A percentile compares a stretch with the other conserved stretches of the same genome.
Evolutionary conservation across 1,140 invertebrate species (phyloP).

Genomic region (Macrostomum lignano): DNA sequence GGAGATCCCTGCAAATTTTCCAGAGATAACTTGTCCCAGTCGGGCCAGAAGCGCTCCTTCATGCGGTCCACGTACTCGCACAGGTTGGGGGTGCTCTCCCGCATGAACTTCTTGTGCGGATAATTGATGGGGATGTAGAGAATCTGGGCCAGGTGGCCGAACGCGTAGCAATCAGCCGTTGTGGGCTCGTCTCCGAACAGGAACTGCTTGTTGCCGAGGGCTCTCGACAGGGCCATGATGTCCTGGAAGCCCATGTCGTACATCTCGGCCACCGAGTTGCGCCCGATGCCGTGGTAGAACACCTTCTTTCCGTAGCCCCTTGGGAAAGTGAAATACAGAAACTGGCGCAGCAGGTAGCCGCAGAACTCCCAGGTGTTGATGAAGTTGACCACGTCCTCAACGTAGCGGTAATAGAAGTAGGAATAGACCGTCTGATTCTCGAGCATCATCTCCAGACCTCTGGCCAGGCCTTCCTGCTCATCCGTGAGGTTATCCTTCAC

Average conservation of each 20-base stretch:
- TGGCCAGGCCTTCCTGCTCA: conserved; percentile 11
- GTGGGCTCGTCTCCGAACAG: conserved; percentile 20
- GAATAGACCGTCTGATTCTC: conserved; percentile 28
- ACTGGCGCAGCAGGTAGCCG: conserved; percentile 4
- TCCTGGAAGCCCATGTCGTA: conserved; percentile 3
- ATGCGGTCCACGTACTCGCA: conserved; percentile 15
- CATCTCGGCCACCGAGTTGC: not conserved
- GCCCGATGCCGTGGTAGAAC: conserved; percentile 1
- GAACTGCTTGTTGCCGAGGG: conserved; percentile 21
- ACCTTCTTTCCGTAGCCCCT: not conserved
- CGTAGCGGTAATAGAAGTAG: conserved; percentile 20
- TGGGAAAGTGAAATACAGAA: conserved; percentile 1
- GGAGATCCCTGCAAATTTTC: too few species aligned
- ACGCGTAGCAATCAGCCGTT: conserved; percentile 26
- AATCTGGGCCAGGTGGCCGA: conserved; percentile 23
- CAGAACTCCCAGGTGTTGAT: not conserved
- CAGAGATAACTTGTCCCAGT: conserved; percentile 22
- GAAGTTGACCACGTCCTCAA: conserved; percentile 8
- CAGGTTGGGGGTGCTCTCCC: conserved; percentile 15
- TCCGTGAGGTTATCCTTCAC: conserved; percentile 12
- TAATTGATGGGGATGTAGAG: conserved; percentile 7
- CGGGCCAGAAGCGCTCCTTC: conserved; percentile 18
- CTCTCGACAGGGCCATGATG: conserved; percentile 1
- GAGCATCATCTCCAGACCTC: conserved; percentile 18
- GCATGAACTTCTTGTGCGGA: conserved; percentile 8